These are phyloP conservation scores for Carpatolechia fugitivella DNA, from an alignment of 2,888 invertebrate genomes.

Conservation along the genomic window DNA sequence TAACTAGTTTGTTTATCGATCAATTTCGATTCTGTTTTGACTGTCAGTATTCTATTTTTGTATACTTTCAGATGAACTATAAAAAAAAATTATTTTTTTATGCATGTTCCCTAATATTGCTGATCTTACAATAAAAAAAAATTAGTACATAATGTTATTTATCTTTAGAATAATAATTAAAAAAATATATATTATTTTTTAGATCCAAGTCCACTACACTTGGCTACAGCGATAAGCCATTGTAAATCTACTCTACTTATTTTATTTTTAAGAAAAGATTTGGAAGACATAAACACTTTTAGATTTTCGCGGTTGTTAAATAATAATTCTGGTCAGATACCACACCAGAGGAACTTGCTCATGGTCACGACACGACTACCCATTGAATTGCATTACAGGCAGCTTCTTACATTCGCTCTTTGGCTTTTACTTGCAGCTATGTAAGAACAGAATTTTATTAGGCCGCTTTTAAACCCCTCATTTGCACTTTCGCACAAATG, in stretches of 20 bases:
- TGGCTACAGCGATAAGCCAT: slow-evolving; percentile 88
- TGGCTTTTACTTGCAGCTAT: slow-evolving; percentile 65
- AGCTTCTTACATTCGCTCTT: slow-evolving; percentile 76
- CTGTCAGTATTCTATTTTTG: too few species aligned
- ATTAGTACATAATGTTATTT: too few species aligned
- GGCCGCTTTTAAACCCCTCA: too few species aligned
- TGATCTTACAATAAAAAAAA: background rate
- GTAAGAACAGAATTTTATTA: slow-evolving; percentile 25
- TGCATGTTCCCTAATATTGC: too few species aligned
- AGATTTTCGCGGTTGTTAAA: too few species aligned
- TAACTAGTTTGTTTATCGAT: too few species aligned
- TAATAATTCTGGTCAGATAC: slow-evolving; percentile 90
- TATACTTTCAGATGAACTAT: too few species aligned
- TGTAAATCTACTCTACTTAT: slow-evolving; percentile 88
- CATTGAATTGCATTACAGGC: slow-evolving; percentile 84
- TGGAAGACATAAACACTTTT: slow-evolving; percentile 75
- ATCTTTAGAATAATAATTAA: too few species aligned
- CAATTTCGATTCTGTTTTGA: too few species aligned
- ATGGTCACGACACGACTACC: slow-evolving; percentile 82
- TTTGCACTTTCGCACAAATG: too few species aligned
- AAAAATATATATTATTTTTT: slow-evolving; percentile 23
- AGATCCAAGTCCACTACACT: slow-evolving; percentile 92
- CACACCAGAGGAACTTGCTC: slow-evolving; percentile 88
- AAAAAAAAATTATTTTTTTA: too few species aligned
- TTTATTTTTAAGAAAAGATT: slow-evolving; percentile 86